Conservation (phyloP, 2,797 vertebrate genomes). For the Eulemur mongoz region DNA sequence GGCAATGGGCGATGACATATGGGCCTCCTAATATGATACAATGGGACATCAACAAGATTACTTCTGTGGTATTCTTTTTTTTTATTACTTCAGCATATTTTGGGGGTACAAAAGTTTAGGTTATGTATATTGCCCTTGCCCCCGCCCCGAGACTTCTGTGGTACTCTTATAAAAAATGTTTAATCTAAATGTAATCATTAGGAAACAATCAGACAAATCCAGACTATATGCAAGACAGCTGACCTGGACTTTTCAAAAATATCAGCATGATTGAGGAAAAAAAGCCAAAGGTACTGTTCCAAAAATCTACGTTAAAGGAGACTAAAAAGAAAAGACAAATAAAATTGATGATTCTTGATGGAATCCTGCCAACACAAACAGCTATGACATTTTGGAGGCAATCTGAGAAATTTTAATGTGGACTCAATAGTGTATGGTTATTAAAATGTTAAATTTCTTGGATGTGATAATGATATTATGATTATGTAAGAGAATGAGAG, state of each 20-base stretch:
- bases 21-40: background rate
- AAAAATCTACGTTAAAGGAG: background rate
- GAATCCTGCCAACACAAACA: constrained; percentile 2
- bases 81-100: too few relatives aligned
- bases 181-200: background rate
- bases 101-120: too few relatives aligned
- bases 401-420: constrained; percentile 6
- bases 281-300: constrained; percentile 12
- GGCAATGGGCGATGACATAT: background rate
- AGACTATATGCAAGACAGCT: constrained; percentile 1
- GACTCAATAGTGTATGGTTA: background rate
- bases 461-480: constrained; percentile 2
- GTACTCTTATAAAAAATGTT: background rate
- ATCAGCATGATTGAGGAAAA: background rate
- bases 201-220: constrained; percentile 31
- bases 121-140: too few relatives aligned
- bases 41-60: background rate
- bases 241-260: constrained; percentile 19
- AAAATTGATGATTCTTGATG: constrained; percentile 37
- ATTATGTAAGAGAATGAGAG: constrained; percentile 16
- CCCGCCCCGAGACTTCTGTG: background rate
- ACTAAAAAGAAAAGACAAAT: constrained; percentile 36
- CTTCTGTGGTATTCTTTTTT: background rate
- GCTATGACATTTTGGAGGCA: constrained; percentile 21
- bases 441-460: constrained; percentile 33